Evolutionary conservation across 2,113 vertebrate genomes (phyloP).

Genomic region (Baryphthengus martii): DNA sequence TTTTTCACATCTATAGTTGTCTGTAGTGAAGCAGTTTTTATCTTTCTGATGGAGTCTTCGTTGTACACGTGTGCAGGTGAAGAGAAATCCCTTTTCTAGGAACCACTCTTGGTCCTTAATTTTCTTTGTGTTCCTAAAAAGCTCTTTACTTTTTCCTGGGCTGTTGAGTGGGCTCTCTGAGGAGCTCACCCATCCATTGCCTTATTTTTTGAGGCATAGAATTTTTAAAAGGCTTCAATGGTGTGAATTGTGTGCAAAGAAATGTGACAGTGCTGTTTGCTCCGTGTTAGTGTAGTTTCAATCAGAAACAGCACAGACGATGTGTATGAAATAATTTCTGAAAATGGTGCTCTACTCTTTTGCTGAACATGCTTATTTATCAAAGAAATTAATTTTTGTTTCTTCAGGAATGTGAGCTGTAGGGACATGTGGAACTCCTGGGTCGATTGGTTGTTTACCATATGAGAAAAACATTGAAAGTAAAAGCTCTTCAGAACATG

Average conservation of each 20-base stretch:
- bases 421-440: neutral
- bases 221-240: neutral
- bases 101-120: neutral
- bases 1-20: neutral
- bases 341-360: neutral
- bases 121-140: neutral
- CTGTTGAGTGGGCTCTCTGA: neutral
- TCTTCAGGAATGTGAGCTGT: neutral
- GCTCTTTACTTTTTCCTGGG: neutral
- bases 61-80: neutral
- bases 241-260: neutral
- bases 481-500: neutral
- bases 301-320: neutral
- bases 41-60: neutral
- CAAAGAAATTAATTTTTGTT: neutral
- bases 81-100: neutral
- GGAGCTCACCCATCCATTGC: neutral
- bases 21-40: neutral
- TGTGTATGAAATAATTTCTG: neutral
- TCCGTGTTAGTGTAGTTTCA: neutral
- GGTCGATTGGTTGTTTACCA: neutral
- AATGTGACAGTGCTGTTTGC: neutral
- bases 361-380: neutral
- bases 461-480: neutral
- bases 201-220: neutral